A percentile compares a stretch with the other conserved stretches of the same genome.
These are phyloP conservation scores for Urocolius indicus DNA, from an alignment of 2,113 vertebrate genomes.

Conservation along the genomic window DNA sequence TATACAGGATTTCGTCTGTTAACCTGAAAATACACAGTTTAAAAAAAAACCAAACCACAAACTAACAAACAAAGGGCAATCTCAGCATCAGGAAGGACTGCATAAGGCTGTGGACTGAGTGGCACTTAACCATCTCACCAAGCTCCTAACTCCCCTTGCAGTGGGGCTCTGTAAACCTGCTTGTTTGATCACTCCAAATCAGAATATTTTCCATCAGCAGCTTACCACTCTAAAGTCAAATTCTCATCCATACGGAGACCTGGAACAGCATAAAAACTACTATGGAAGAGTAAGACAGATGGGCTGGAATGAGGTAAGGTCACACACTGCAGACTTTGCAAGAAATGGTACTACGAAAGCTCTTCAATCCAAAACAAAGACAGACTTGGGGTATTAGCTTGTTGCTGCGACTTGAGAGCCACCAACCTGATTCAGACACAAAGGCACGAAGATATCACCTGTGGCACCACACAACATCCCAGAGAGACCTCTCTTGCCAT, in stretches of 20 bases:
- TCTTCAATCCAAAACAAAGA: neutral
- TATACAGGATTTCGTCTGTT: constrained; percentile 7
- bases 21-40: neutral
- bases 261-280: neutral
- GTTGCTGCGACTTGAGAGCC: neutral
- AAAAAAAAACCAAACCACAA: neutral
- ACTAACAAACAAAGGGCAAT: neutral
- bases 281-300: rapidly evolving
- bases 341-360: neutral
- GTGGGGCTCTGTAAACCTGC: neutral
- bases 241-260: neutral
- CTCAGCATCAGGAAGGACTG: neutral
- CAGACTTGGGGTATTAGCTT: neutral
- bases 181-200: neutral
- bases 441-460: neutral
- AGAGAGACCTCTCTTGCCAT: neutral
- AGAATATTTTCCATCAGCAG: neutral
- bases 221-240: neutral
- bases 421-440: neutral
- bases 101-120: neutral
- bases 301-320: neutral
- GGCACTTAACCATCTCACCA: neutral
- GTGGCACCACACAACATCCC: rapidly evolving
- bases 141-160: neutral
- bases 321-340: neutral